Conservation (phyloP, 2,113 vertebrate genomes). For the Mastomys natalensis region DNA sequence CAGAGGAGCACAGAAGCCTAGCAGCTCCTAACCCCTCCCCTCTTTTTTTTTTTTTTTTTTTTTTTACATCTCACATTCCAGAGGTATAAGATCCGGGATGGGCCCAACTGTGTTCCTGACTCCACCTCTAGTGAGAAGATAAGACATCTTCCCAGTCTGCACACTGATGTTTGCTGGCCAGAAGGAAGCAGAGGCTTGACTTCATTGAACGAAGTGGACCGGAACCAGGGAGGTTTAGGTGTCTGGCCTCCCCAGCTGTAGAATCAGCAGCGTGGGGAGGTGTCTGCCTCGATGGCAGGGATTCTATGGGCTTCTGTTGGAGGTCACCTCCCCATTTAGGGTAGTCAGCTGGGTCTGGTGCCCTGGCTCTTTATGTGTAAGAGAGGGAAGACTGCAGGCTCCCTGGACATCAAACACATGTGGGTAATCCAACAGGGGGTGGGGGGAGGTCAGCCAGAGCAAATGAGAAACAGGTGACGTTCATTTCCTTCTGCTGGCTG, state of each 20-base stretch:
- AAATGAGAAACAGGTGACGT: conserved; percentile 60
- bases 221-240: not conserved
- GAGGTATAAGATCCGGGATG: not conserved
- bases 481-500: conserved; percentile 17
- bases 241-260: not conserved
- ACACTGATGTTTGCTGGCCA: not conserved
- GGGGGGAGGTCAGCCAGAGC: conserved; percentile 62
- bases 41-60: not conserved
- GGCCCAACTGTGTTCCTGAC: not conserved
- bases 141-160: not conserved
- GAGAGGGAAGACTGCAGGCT: conserved; percentile 12
- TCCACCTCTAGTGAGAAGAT: not conserved
- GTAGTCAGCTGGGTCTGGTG: not conserved
- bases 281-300: not conserved
- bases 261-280: not conserved
- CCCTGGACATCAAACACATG: conserved; percentile 55
- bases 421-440: conserved; percentile 62
- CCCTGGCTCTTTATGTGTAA: conserved; percentile 28
- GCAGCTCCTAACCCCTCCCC: not conserved
- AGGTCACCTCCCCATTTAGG: not conserved
- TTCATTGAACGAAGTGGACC: not conserved
- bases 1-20: not conserved
- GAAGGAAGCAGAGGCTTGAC: not conserved
- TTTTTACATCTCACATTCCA: not conserved
- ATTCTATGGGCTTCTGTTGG: not conserved